Percentiles rank a stretch among this genome's conserved stretches.
Evolutionary conservation across 2,888 invertebrate genomes (phyloP).

Genomic region (Drosophila neutralis): DNA sequence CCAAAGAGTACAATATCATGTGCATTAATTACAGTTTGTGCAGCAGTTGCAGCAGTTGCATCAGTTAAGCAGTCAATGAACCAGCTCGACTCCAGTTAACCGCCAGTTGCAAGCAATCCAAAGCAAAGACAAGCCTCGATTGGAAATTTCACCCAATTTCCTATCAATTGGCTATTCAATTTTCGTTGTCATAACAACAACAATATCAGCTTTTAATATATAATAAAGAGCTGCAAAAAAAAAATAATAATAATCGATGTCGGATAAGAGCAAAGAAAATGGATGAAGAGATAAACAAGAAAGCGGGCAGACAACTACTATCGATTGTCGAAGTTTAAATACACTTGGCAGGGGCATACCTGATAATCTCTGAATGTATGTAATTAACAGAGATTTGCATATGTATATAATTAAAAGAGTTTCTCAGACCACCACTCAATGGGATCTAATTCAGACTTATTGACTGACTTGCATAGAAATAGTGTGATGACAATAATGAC

Average conservation of each 20-base stretch:
- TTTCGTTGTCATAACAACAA: constrained; percentile 61
- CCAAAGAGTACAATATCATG: constrained; percentile 53
- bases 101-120: constrained; percentile 10
- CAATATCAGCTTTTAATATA: constrained; percentile 63
- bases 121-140: neutral
- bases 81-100: constrained; percentile 34
- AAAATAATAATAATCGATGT: constrained; percentile 24
- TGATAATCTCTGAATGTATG: neutral
- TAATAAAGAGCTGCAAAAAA: constrained; percentile 37
- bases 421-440: neutral
- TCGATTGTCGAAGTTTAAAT: constrained; percentile 1
- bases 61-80: constrained; percentile 73
- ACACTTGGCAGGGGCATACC: constrained; percentile 5
- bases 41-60: constrained; percentile 61
- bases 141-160: constrained; percentile 73
- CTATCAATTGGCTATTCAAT: constrained; percentile 68
- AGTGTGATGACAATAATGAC: neutral
- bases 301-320: neutral
- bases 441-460: neutral
- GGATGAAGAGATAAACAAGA: constrained; percentile 5
- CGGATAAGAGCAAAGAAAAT: constrained; percentile 20
- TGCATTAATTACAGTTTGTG: constrained; percentile 68
- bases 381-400: neutral
- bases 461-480: neutral
- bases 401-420: neutral